phyloP scores from a whole-genome alignment of 2,888 invertebrate genomes.

The Sinodicranocentrus sp. region DNA sequence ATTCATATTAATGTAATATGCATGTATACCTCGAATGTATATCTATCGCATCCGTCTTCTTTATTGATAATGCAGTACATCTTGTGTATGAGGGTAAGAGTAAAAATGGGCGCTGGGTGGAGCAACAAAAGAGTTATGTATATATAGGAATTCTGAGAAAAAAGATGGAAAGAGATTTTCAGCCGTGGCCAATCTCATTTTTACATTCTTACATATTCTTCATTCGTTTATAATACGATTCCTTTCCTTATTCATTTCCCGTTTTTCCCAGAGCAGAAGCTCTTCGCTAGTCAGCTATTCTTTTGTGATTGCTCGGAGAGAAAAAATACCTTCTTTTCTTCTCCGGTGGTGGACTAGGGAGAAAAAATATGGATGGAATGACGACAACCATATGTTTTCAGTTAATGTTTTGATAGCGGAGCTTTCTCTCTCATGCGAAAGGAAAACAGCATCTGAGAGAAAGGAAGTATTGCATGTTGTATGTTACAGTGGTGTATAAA shows the following conservation, averaged over 20 bases:
- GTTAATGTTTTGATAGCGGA: constrained; percentile 42
- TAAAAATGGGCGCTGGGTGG: not conserved
- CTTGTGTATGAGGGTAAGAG: not conserved
- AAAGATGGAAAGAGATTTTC: not conserved
- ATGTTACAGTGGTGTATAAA: not conserved
- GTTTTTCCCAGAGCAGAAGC: not conserved
- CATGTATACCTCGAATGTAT: not conserved
- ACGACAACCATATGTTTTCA: constrained; percentile 29
- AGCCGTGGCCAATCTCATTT: constrained; percentile 17
- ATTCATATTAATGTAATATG: constrained; percentile 3
- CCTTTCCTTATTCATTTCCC: constrained; percentile 22
- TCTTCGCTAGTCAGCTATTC: constrained; percentile 7
- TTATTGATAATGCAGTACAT: not conserved
- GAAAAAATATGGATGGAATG: constrained; percentile 3
- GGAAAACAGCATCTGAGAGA: constrained; percentile 1
- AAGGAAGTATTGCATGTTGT: not conserved
- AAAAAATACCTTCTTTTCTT: constrained; percentile 23
- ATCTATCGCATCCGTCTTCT: no score
- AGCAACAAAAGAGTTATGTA: constrained; percentile 7
- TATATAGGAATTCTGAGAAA: not conserved
- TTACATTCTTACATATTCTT: constrained; percentile 13
- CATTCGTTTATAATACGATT: constrained; percentile 12
- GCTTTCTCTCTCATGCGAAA: constrained; percentile 16
- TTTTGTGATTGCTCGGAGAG: constrained; percentile 16
- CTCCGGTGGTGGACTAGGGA: not conserved